Evolutionary conservation across 2,797 vertebrate genomes (phyloP), one percentile per base, ranked within the genome.

Genomic region (Lutjanus campechanus): DNA sequence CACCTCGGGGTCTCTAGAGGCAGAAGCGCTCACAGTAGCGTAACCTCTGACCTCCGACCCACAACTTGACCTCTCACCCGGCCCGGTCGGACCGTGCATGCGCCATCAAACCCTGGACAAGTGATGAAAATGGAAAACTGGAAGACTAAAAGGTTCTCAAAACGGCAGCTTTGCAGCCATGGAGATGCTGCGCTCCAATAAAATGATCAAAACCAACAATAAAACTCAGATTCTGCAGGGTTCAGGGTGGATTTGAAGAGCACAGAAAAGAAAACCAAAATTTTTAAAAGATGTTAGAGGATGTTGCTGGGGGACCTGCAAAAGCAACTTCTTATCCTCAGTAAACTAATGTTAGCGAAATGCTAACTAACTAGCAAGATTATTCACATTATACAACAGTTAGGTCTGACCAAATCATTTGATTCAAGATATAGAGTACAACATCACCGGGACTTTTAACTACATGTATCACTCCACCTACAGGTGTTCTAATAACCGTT

Each of bases 41-140:
- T 77, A 78, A 86, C 90, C 90, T 72, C 46, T 79, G 76, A 87
- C 73, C 77, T 53, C 51, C 71, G 74, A 84, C 81, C 79, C 66
- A 56, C 41, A 68, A 63, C 54, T 56, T 81, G 83, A 82, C 77
- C 83, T 68, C 69, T 82, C 22, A 85, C 77, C 65, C 65, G 22
- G 29, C 8, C 55, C 60, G 43, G 16, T 72, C 55, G n/a, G 50
- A 59, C 69, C 56, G 47, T 7, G 54, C 75, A 50, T 65, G 67
- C 41, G 72, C 49, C 61, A 43, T 79, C 69, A 73, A 79, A 82
- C 19, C 54, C 63, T 22, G 36, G 58, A 77, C 12, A 76, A 55
- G 65, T 55, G 69, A 73, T 53, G 68, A 54, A 73, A 80, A 76
- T 13, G 75, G 59, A 73, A 69, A 79, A 50, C 60, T 8, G 61